Percentiles rank a stretch among this genome's conserved stretches.
Evolutionary conservation across 2,797 vertebrate genomes (phyloP).

Genomic region (Catamblyrhynchus diadema): DNA sequence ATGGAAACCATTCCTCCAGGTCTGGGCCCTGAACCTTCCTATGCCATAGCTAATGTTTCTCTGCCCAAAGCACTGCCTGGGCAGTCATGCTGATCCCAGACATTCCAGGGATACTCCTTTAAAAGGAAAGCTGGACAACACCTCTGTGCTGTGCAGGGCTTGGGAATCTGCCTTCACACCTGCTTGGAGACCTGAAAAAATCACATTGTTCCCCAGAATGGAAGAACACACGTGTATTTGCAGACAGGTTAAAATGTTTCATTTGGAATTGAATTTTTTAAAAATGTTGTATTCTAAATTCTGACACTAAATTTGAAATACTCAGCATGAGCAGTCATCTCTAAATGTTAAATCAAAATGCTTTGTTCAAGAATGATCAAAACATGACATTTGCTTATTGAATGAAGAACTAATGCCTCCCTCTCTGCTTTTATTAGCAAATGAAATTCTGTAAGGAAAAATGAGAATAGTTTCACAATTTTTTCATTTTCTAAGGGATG

Average conservation of each 20-base stretch:
- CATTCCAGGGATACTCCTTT: not conserved
- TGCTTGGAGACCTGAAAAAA: not conserved
- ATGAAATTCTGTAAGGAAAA: slow-evolving; percentile 34
- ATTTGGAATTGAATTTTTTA: slow-evolving; percentile 12
- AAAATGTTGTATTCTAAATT: slow-evolving; percentile 7
- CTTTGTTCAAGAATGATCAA: slow-evolving; percentile 61
- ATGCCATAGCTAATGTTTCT: not conserved
- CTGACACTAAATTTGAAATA: slow-evolving; percentile 53
- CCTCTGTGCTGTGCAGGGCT: not conserved
- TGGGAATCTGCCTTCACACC: not conserved
- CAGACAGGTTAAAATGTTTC: slow-evolving; percentile 31
- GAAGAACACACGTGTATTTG: not conserved
- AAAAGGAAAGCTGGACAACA: not conserved
- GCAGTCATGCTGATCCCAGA: not conserved
- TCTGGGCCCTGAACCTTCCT: not conserved
- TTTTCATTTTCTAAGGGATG: not conserved
- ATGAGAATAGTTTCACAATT: not conserved
- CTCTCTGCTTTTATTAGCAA: slow-evolving; percentile 56
- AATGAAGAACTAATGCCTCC: slow-evolving; percentile 33
- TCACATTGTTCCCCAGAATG: not conserved
- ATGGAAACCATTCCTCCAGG: not conserved
- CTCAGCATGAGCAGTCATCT: slow-evolving; percentile 55
- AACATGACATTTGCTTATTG: slow-evolving; percentile 64
- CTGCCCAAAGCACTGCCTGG: not conserved
- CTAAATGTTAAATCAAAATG: slow-evolving; percentile 60